Base-by-base conservation (phyloP, 2,797 vertebrate species). In the Melanogrammus aeglefinus region DNA sequence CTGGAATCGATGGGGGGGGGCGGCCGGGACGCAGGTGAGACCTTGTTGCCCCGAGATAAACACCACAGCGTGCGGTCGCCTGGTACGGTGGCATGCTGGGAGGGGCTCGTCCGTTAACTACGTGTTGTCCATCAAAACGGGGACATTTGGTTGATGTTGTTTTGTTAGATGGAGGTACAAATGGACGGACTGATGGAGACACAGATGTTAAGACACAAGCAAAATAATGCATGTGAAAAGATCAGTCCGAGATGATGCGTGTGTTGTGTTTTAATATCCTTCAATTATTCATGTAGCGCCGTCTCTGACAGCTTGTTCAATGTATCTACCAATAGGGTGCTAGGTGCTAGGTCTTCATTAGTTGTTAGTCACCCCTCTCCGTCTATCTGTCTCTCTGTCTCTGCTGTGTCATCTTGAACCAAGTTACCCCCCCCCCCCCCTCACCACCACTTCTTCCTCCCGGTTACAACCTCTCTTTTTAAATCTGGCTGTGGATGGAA, bases 281-380 rank as follows among this genome's bases (percentile, higher is more conserved):
- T 69, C 2, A 12, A 69, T 27, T 27, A 69, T 63, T 63, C n/a
- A 63, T 27, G 24, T 13, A 24, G 57, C n/a, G n/a, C 57, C 33
- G 70, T 29, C 76, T 47, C 75, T 80, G 80, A 78, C 75, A 80
- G n/a, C n/a, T n/a, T 38, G 77, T 78, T 35, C 81, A 47, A 77
- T 14, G 27, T 76, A 82, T 80, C 83, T 78, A 82, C 80, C 82
- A 29, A 63, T 69, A 72, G 74, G 78, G 76, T n/a, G n/a, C 73
- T 75, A 77, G 21, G 75, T 79, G 71, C 73, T 69, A 33, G 76
- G 72, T 51, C 80, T 75, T 79, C 51, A 73, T 36, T 36, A 69
- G 71, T 78, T 75, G 78, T 74, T 51, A 35, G 51, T 51, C 35
- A 36, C 57, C 7, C 12, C 47, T 80, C 36, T 70, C 57, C n/a